Evolutionary conservation across 1,140 invertebrate genomes (phyloP), one percentile per base, ranked within the genome.

Genomic region (Heliothis subflexa): DNA sequence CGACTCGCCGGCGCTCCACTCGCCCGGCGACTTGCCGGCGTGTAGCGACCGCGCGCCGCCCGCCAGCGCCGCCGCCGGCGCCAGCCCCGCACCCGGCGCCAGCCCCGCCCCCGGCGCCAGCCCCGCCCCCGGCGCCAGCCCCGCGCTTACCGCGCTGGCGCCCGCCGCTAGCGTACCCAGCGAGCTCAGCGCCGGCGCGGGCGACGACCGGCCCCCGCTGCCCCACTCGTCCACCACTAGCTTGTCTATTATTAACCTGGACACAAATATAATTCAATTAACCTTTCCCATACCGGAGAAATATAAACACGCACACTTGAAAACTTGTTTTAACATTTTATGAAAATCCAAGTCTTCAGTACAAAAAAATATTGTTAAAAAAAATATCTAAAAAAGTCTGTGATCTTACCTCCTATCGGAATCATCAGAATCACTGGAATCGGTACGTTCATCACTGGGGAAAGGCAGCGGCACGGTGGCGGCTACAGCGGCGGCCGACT

Each of bases 401-500:
- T 10, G 25, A 14, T 96, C 94, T 33, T 96, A 95, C 82, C 96
- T 95, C 80, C 96, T 95, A 85, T 97, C 97, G 0, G 96, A 97
- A 87, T 97, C 97, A 74, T 96, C 97, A 78, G 96, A 97, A 81
- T 97, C 97, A 1, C 94, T 95, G 47, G 95, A 85, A 86, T 95
- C 82, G 91, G 94, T 87, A 91, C 94, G 86, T 77, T 95, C 91
- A 80, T 90, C 93, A 10, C 89, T 45, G 16, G 88, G 88, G 81
- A 93, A 94, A 0, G 91, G 90, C 71, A 93, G 66, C 1, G 93
- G 89, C 14, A 92, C 86, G 21, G 87, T 86, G 3, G 89, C 86
- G 0, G 88, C 86, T 1, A 88, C 88, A 5, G 90, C 88, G 1
- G 88, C 86, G 1, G 89, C 91, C 0, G 92, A 90, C 76, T 94